A percentile compares a stretch with the other conserved stretches of the same genome.
phyloP scores from a whole-genome alignment of 2,113 vertebrate genomes.

The Sinocyclocheilus grahami region DNA sequence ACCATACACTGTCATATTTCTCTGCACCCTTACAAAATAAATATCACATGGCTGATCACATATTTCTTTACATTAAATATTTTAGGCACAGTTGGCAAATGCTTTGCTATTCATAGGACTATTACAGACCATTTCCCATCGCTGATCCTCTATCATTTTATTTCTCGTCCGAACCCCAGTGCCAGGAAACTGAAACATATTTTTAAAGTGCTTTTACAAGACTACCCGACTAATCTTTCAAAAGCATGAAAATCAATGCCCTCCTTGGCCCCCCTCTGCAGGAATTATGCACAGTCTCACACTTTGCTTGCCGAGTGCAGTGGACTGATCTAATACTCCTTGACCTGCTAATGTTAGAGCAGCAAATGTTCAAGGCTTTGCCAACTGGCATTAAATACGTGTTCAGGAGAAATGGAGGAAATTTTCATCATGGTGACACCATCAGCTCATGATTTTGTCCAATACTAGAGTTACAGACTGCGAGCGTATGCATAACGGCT shows the following conservation, averaged over 20 bases:
- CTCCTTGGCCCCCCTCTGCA: neutral
- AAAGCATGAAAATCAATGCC: conserved; percentile 5
- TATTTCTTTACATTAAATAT: neutral
- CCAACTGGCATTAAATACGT: conserved; percentile 23
- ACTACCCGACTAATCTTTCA: conserved; percentile 20
- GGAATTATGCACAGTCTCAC: conserved; percentile 8
- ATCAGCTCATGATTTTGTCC: neutral
- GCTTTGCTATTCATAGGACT: neutral
- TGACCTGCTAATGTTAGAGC: conserved; percentile 11
- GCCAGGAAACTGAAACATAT: neutral
- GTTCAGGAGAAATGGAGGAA: neutral
- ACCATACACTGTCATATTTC: neutral
- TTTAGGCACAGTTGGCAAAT: neutral
- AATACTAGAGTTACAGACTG: neutral
- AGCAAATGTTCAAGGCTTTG: conserved; percentile 15
- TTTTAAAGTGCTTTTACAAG: conserved; percentile 11
- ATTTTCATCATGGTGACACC: neutral
- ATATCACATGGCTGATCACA: conserved; percentile 1
- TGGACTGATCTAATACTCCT: conserved; percentile 20
- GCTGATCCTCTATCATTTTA: conserved; percentile 5
- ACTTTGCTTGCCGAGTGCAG: conserved; percentile 6
- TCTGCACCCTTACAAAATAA: neutral
- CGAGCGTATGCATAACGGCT: neutral
- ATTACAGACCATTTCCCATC: neutral
- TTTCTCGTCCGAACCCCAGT: neutral